Percentiles rank a stretch among this genome's conserved stretches.
phyloP scores from a whole-genome alignment of 2,888 invertebrate genomes.

The Dione vanillae region DNA sequence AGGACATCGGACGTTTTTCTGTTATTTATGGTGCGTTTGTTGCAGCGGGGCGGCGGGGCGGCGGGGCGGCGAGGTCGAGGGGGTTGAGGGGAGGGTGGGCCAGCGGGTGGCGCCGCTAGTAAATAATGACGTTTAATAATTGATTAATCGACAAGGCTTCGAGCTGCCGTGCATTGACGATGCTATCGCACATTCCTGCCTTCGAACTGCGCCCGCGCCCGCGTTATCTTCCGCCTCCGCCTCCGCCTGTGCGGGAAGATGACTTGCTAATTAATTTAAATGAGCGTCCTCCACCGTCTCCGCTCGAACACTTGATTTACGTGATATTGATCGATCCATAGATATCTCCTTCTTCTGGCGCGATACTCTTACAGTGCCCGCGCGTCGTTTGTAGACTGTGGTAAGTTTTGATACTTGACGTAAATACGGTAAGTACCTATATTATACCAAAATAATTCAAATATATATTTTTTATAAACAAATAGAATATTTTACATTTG shows the following conservation, averaged over 20 bases:
- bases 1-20: conserved; percentile 55
- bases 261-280: conserved; percentile 76
- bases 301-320: conserved; percentile 31
- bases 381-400: not conserved
- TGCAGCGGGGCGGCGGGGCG: conserved; percentile 28
- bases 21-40: conserved; percentile 56
- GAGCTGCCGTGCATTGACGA: conserved; percentile 57
- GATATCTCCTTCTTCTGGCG: not conserved
- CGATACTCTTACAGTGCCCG: not conserved
- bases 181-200: conserved; percentile 58
- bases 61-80: conserved; percentile 24
- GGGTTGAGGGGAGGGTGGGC: conserved; percentile 41
- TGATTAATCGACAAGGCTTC: conserved; percentile 71
- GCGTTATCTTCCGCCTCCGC: conserved; percentile 33
- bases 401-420: not conserved
- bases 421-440: too few species aligned
- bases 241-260: conserved; percentile 54
- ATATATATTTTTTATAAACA: too few species aligned
- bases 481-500: too few species aligned
- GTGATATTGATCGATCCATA: conserved; percentile 33
- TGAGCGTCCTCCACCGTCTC: conserved; percentile 50
- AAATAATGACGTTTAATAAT: conserved; percentile 79
- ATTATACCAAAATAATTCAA: too few species aligned
- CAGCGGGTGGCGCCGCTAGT: conserved; percentile 48
- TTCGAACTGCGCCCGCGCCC: conserved; percentile 30